phyloP scores from a whole-genome alignment of 2,797 vertebrate species.

The Polyboroides typus region DNA sequence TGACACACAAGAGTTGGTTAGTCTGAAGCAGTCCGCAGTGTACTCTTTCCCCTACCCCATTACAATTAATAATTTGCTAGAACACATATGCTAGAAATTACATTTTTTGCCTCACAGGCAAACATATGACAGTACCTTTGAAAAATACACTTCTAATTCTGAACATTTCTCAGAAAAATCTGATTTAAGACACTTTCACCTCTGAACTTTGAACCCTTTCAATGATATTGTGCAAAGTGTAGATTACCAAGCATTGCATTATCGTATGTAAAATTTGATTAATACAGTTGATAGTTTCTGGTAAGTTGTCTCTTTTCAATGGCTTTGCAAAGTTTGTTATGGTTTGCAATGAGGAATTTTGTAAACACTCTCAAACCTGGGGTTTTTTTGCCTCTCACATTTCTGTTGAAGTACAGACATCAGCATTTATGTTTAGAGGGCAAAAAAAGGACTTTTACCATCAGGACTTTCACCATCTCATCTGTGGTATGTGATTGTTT shows the following conservation, averaged over 20 bases:
- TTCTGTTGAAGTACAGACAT: neutral
- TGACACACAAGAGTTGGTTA: neutral
- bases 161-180: neutral
- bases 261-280: neutral
- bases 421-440: neutral
- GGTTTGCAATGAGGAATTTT: neutral
- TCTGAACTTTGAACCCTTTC: neutral
- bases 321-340: neutral
- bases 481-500: neutral
- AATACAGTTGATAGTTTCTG: neutral
- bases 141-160: neutral
- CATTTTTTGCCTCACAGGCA: neutral
- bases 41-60: neutral
- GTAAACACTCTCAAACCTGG: neutral
- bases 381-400: neutral
- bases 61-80: neutral
- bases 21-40: neutral
- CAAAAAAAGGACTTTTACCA: neutral
- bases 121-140: neutral
- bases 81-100: neutral
- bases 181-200: neutral
- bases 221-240: neutral
- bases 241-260: neutral
- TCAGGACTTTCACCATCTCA: neutral
- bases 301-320: neutral